Evolutionary conservation across 2,797 vertebrate genomes (phyloP), one percentile per base, ranked within the genome.

Genomic region (Oreochromis grahami): DNA sequence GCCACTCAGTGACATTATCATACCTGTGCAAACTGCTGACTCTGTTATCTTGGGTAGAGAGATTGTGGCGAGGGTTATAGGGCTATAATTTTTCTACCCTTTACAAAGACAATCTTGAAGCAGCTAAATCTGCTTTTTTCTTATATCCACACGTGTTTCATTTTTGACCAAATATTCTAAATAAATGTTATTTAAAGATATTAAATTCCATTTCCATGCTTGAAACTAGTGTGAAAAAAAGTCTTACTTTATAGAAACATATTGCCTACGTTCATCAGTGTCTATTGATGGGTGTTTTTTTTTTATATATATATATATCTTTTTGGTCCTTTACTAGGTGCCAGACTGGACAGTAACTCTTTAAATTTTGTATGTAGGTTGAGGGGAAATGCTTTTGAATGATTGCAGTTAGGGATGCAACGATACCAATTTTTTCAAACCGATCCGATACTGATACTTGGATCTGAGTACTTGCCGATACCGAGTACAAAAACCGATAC

Each of bases 311-410:
- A n/a, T n/a, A 82, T 74, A 17, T 51, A 41, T 13, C 41, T 43
- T 81, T 26, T 72, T 36, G 72, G 29, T 77, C 21, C 50, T 70
- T 72, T 70, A 8, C 36, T 72, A 24, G 77, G 60, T 58, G 56
- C 48, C n/a, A n/a, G 41, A 65, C 43, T 51, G 34, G 26, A 85
- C 76, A 36, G 14, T 83, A 60, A 87, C 79, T 68, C 55, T 83
- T 88, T 74, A 72, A 79, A 52, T 86, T 83, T 85, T 88, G 80
- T 90, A 87, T 84, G 79, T 88, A 86, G 77, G 88, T 87, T 87
- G 19, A 89, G 43, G 84, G 83, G 80, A 88, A 81, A 85, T 88
- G 79, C 81, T 89, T 93, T 93, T 91, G 88, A 89, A 91, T 52
- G 58, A 19, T 85, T 81, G 91, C 87, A 95, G n/a, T n/a, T n/a